Evolutionary conservation across 1,140 invertebrate species (phyloP).

Genomic region (Apis florea): DNA sequence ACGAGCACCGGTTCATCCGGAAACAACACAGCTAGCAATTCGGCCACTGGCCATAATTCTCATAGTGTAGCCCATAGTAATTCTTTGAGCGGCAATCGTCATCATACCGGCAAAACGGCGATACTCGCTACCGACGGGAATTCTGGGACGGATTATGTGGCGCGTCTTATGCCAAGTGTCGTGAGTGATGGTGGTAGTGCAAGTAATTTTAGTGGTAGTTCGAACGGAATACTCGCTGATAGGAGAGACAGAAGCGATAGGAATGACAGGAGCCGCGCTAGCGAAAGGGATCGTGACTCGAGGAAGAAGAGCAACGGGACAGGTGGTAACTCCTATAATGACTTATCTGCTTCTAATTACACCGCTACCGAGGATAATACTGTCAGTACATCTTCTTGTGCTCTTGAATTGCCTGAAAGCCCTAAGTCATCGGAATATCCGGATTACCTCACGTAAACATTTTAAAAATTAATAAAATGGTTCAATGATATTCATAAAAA

Average conservation of each 20-base stretch:
- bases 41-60: conserved; percentile 46
- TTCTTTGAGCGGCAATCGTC: conserved; percentile 24
- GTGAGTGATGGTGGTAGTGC: conserved; percentile 29
- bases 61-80: conserved; percentile 53
- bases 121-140: background rate
- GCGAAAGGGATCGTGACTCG: conserved; percentile 51
- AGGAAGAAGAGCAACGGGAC: conserved; percentile 32
- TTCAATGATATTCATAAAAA: background rate
- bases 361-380: conserved; percentile 21
- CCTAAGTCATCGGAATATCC: conserved; percentile 75
- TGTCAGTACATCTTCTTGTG: conserved; percentile 35
- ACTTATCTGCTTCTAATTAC: conserved; percentile 23
- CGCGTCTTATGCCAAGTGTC: conserved; percentile 33
- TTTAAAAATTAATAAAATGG: background rate
- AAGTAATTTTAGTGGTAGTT: conserved; percentile 30
- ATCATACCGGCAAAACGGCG: conserved; percentile 36
- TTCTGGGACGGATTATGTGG: conserved; percentile 22
- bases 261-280: conserved; percentile 60
- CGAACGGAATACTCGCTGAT: conserved; percentile 41
- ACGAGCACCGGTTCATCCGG: background rate
- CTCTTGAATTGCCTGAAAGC: conserved; percentile 45
- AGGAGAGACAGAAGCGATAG: conserved; percentile 63
- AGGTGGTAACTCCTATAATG: conserved; percentile 1
- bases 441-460: conserved; percentile 82
- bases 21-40: background rate